Conservation (phyloP, 2,113 vertebrate genomes). For the Gallinago undulata region DNA sequence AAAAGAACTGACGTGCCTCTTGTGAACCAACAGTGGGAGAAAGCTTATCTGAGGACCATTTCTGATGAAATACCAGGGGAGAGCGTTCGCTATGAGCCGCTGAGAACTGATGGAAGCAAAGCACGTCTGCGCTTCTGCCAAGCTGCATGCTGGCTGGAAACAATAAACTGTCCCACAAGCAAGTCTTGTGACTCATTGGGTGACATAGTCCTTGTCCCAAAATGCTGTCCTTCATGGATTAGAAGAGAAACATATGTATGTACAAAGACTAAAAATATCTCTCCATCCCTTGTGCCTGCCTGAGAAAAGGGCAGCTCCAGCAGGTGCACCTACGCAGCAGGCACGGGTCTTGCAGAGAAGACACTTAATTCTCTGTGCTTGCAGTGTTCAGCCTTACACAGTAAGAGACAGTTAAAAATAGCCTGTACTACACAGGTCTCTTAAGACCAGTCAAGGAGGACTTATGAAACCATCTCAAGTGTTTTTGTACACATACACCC, state of each 20-base stretch:
- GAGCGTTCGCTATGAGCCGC: neutral
- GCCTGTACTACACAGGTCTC: neutral
- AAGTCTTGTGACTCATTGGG: neutral
- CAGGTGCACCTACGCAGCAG: slow-evolving; percentile 5
- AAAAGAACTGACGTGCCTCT: neutral
- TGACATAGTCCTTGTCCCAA: neutral
- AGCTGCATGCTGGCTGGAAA: neutral
- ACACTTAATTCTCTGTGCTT: neutral
- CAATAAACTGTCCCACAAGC: neutral
- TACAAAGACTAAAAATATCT: slow-evolving; percentile 32
- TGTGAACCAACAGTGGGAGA: neutral
- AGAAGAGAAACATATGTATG: neutral
- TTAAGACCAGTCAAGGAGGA: neutral
- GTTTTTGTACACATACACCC: neutral
- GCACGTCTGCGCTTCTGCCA: neutral
- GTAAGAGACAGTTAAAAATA: slow-evolving; percentile 21
- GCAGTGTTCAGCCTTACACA: neutral
- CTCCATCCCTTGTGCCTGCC: neutral
- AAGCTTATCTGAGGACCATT: neutral
- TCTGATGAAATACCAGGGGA: neutral
- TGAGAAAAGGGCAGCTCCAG: slow-evolving; percentile 17
- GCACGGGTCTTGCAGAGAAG: neutral
- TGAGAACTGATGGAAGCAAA: neutral
- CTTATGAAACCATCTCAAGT: neutral
- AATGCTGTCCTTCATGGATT: neutral